Percentiles rank a stretch among this genome's conserved stretches.
Conservation (phyloP, 2,113 vertebrate genomes). For the Sturnira hondurensis region DNA sequence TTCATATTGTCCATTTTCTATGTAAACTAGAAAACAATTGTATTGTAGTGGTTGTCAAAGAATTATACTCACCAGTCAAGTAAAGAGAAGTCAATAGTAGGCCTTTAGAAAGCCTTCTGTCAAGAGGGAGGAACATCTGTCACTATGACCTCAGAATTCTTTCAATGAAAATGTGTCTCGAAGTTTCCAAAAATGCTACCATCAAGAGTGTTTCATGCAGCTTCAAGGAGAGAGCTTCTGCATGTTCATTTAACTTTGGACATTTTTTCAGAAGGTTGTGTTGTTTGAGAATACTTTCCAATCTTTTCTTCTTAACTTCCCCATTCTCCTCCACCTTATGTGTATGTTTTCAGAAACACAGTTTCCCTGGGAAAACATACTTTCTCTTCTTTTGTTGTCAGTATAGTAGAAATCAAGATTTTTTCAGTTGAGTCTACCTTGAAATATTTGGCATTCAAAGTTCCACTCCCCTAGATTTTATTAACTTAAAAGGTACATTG, state of each 20-base stretch:
- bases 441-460: neutral
- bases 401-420: neutral
- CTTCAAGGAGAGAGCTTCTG: neutral
- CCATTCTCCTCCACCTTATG: neutral
- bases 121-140: neutral
- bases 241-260: neutral
- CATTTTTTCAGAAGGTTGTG: neutral
- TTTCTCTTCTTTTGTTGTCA: neutral
- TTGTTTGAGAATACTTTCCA: neutral
- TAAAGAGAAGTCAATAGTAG: neutral
- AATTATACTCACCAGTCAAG: neutral
- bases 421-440: neutral
- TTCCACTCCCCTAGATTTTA: neutral
- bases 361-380: neutral
- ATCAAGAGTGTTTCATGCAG: neutral
- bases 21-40: neutral
- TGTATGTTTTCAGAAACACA: neutral
- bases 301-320: neutral
- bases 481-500: neutral
- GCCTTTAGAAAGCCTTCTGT: neutral
- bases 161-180: neutral
- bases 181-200: neutral
- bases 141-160: neutral
- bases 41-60: neutral
- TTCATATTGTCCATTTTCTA: neutral